Conservation (phyloP, 2,888 invertebrate genomes). For the Endomychus coccineus region DNA sequence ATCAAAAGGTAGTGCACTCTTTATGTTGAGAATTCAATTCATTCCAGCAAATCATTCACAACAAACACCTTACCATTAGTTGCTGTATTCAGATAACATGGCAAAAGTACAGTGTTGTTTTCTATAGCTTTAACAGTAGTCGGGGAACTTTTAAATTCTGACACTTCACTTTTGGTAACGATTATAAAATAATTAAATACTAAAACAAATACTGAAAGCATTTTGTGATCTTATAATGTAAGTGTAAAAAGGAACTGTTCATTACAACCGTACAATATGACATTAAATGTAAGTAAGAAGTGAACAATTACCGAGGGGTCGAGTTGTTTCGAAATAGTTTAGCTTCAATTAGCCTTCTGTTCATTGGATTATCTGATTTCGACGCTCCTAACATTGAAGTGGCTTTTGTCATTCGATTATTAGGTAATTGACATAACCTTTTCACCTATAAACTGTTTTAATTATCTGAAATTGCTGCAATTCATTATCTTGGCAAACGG, state of each 20-base stretch:
- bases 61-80: conserved; percentile 47
- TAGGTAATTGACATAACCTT: no score
- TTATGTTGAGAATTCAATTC: no score
- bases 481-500: no score
- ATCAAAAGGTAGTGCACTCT: no score
- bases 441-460: no score
- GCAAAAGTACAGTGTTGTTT: conserved; percentile 69
- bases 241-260: conserved; percentile 10
- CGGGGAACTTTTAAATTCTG: conserved; percentile 58
- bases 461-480: no score
- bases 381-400: no score
- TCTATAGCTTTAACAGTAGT: conserved; percentile 69
- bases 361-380: conserved; percentile 16
- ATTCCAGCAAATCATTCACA: no score
- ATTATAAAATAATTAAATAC: conserved; percentile 8
- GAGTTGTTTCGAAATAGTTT: conserved; percentile 17
- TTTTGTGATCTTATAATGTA: conserved; percentile 7
- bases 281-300: conserved; percentile 18
- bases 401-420: no score
- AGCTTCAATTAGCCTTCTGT: conserved; percentile 23
- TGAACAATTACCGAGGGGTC: conserved; percentile 25
- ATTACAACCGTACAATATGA: conserved; percentile 10
- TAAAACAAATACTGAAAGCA: conserved; percentile 6
- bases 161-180: conserved; percentile 14
- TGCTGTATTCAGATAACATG: conserved; percentile 63